Base-by-base conservation (phyloP, 1,140 invertebrate species). In the Pararge aegeria region DNA sequence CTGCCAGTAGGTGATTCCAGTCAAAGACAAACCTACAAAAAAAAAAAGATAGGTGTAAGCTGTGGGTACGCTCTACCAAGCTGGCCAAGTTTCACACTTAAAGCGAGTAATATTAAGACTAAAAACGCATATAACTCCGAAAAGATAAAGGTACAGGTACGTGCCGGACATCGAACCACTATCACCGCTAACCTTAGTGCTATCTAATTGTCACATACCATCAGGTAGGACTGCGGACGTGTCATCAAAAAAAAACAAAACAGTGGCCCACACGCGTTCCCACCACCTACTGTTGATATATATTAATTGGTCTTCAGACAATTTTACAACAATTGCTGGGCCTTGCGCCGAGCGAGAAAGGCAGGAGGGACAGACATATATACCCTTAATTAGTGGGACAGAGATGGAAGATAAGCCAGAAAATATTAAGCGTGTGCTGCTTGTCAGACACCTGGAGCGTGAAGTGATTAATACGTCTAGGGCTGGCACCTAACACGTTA, bases 391-490 rank as follows among this genome's bases (percentile, higher is more conserved):
- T 49, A 56, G 59, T 42, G 27, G 5, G 59, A 61, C 16, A 50
- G 59, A 55, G 53, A 61, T 55, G 44, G 21, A 51, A 50, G 29
- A 54, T 37, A 34, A 18, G 44, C 34, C 29, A 30, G 37, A 51
- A 51, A 51, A 58, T 59, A 61, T 65, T 54, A 61, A 64, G 44
- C 27, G 58, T 55, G 54, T 57, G 48, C 55, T 55, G 59, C 44
- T 62, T 63, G 67, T 60, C 56, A 57, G 53, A 44, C 44, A 51
- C 52, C 48, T 61, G 55, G 56, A 68, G 65, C 68, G 68, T 68
- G 56, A 68, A 64, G 59, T 61, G 58, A 66, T 66, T 66, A 66
- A 66, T 66, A 57, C 61, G 54, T 53, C 30, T 54, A 62, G 54
- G 60, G 60, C 38, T 62, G 60, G 49, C 54, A 29, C 60, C 18